Evolutionary conservation across 2,888 invertebrate species (phyloP), one percentile per base, ranked within the genome.

Genomic region (Synanthedon andrenaeformis): DNA sequence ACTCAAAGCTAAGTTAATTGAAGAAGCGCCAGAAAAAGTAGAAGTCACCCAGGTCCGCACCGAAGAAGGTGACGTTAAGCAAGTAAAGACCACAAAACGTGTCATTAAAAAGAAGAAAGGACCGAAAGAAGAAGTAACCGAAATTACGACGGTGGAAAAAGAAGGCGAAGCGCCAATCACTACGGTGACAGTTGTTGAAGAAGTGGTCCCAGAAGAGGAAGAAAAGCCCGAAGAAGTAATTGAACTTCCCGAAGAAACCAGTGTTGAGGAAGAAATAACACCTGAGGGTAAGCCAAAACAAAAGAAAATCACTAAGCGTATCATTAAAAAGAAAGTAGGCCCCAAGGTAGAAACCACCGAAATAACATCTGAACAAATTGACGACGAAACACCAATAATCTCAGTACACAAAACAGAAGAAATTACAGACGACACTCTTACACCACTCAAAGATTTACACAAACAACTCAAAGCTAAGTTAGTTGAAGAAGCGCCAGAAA

Each of bases 91-190:
- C 68, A 69, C 57, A 55, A 70, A 51, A 14, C 54, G 8, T 35
- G 42, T 28, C 41, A 78, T 87, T 1, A 89, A 80, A 59, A 83
- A 82, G 53, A 75, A 69, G 55, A 79, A 76, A 52, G 88, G 81
- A 1, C 66, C 68, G 0, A 83, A 85, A 52, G 67, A 79, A 57
- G 86, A 87, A 61, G 69, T 82, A 8, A 86, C 89, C 1, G 83
- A 82, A 64, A 82, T 82, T n/a, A 72, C 79, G 3, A 88, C 87
- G 5, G 67, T 82, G 13, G 72, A 84, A 56, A 74, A 78, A 53
- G 79, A 82, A 3, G 77, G 74, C 17, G 74, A 80, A 52, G 63
- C 61, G 1, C 76, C 80, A 0, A 62, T 74, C 0, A 77, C 74
- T 0, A 78, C 74, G 0, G 70, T 82, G 0, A 55, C 60, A 0